A percentile compares a stretch with the other conserved stretches of the same genome.
phyloP scores from a whole-genome alignment of 64 coral and sea anemone genomes.

The Stichodactyla mertensii region DNA sequence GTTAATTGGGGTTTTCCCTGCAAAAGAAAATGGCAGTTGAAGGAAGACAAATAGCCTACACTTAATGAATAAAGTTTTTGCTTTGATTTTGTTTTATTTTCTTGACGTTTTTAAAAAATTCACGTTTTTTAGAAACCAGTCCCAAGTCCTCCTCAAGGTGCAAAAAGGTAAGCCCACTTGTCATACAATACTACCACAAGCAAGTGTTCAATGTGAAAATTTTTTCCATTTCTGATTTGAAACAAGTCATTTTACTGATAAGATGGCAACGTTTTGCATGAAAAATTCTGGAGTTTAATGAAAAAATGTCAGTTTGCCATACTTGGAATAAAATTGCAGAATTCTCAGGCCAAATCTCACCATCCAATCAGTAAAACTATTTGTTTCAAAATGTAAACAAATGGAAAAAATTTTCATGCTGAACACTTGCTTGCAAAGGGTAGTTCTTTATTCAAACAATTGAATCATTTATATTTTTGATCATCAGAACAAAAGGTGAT shows the following conservation, averaged over 20 bases:
- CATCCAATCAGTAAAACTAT: no score
- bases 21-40: no score
- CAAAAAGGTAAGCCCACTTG: conserved; percentile 4
- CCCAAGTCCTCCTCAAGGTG: conserved; percentile 12
- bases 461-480: not conserved
- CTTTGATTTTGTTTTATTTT: not conserved
- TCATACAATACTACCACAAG: not conserved
- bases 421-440: no score
- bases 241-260: not conserved
- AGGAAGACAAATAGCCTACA: no score
- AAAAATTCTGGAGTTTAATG: no score
- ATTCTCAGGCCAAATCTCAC: no score
- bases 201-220: not conserved
- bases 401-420: no score
- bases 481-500: conserved; percentile 47
- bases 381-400: no score
- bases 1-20: not conserved
- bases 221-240: not conserved
- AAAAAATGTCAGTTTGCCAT: no score
- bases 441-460: no score
- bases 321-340: no score
- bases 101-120: not conserved
- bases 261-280: no score
- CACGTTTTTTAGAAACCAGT: not conserved
- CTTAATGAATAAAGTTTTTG: not conserved